Evolutionary conservation across 2,113 vertebrate genomes (phyloP).

Genomic region (Zosterops hypoxanthus): DNA sequence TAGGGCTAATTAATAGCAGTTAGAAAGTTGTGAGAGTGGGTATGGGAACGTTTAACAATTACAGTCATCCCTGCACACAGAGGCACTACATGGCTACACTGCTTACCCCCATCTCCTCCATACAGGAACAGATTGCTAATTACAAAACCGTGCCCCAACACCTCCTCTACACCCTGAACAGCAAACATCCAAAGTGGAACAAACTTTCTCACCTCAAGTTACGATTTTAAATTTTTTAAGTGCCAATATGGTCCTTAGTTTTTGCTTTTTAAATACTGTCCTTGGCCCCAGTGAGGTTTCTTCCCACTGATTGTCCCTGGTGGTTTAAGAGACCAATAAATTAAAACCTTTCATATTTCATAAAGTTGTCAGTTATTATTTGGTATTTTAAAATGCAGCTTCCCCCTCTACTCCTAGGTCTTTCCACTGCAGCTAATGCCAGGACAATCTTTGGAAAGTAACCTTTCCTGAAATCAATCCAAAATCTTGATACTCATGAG

Average conservation of each 20-base stretch:
- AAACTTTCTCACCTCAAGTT: conserved; percentile 46
- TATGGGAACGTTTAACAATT: neutral
- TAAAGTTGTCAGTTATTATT: neutral
- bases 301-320: neutral
- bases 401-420: neutral
- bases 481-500: neutral
- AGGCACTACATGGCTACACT: neutral
- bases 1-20: neutral
- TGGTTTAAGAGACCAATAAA: neutral
- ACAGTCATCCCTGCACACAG: neutral
- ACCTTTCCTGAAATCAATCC: neutral
- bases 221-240: neutral
- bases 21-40: neutral
- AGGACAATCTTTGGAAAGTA: neutral
- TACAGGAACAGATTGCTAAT: conserved; percentile 26
- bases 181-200: conserved; percentile 20
- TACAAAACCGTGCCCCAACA: conserved; percentile 15
- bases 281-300: neutral
- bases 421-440: neutral
- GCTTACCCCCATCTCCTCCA: neutral
- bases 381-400: neutral
- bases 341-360: neutral
- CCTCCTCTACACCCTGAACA: conserved; percentile 10
- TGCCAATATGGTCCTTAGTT: neutral
- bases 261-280: neutral